Percentiles rank a stretch among this genome's conserved stretches.
phyloP scores from a whole-genome alignment of 2,797 vertebrate genomes.

The Xenopus petersii region DNA sequence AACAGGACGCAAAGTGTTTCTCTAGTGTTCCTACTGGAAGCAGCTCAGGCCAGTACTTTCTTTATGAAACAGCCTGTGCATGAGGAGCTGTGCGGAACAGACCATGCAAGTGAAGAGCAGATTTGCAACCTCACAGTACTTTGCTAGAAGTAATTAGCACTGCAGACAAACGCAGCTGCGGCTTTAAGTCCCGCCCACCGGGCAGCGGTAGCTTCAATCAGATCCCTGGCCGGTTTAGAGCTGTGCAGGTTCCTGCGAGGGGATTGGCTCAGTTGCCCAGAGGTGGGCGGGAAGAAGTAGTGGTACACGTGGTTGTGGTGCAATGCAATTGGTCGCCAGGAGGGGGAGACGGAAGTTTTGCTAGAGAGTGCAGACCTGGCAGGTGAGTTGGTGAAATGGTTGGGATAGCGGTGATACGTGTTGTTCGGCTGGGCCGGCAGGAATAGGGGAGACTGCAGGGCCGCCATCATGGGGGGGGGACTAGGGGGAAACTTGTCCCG shows the following conservation, averaged over 20 bases:
- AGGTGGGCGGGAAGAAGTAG: conserved; percentile 48
- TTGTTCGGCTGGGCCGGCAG: too few relatives aligned
- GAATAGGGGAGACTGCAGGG: too few relatives aligned
- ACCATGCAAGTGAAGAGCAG: background rate
- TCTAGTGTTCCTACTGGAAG: too few relatives aligned
- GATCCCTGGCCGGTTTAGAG: rapidly evolving
- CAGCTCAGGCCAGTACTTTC: too few relatives aligned
- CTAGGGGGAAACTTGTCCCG: too few relatives aligned
- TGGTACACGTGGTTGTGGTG: conserved; percentile 76
- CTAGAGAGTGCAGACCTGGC: conserved; percentile 2
- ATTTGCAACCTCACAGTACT: conserved; percentile 62
- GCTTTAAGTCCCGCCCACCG: conserved; percentile 65
- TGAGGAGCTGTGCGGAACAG: too few relatives aligned
- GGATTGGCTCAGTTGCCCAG: conserved; percentile 55
- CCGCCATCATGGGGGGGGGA: too few relatives aligned
- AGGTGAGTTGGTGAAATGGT: conserved; percentile 13
- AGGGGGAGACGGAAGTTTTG: conserved; percentile 50
- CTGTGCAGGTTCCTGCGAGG: conserved; percentile 46
- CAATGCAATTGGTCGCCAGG: conserved; percentile 37
- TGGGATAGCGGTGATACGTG: too few relatives aligned
- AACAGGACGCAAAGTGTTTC: background rate
- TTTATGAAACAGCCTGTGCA: too few relatives aligned
- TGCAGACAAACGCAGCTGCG: conserved; percentile 70
- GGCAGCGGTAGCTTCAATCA: conserved; percentile 43
- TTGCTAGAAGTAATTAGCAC: conserved; percentile 69